Evolutionary conservation across 2,888 invertebrate species (phyloP).

Genomic region (Adelphocoris suturalis): DNA sequence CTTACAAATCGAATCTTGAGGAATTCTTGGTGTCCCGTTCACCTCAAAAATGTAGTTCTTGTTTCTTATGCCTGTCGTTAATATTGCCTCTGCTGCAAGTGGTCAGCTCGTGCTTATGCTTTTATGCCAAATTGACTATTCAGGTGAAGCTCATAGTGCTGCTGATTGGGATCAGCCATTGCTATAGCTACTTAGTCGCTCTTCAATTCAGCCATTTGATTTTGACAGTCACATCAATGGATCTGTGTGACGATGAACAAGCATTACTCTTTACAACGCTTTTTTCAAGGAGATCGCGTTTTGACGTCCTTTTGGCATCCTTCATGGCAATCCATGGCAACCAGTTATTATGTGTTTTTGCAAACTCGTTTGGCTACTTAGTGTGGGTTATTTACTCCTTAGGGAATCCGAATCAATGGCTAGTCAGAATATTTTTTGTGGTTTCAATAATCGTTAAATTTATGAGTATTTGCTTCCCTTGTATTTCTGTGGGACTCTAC

Average conservation of each 20-base stretch:
- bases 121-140: background rate
- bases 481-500: background rate
- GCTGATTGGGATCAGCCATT: background rate
- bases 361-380: slow-evolving; percentile 20
- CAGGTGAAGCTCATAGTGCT: background rate
- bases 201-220: slow-evolving; percentile 14
- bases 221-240: background rate
- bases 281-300: background rate
- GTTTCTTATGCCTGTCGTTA: background rate
- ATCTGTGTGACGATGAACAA: background rate
- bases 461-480: background rate
- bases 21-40: background rate
- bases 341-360: background rate
- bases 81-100: background rate
- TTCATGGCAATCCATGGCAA: background rate
- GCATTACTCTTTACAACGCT: background rate
- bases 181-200: background rate
- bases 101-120: background rate
- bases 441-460: background rate
- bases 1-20: background rate
- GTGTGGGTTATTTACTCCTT: background rate
- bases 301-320: background rate
- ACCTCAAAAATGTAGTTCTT: background rate
- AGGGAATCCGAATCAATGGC: background rate
- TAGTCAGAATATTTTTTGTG: background rate